phyloP scores from a whole-genome alignment of 53 echinoderm and acorn worm species.

The Zoroaster sp. region DNA sequence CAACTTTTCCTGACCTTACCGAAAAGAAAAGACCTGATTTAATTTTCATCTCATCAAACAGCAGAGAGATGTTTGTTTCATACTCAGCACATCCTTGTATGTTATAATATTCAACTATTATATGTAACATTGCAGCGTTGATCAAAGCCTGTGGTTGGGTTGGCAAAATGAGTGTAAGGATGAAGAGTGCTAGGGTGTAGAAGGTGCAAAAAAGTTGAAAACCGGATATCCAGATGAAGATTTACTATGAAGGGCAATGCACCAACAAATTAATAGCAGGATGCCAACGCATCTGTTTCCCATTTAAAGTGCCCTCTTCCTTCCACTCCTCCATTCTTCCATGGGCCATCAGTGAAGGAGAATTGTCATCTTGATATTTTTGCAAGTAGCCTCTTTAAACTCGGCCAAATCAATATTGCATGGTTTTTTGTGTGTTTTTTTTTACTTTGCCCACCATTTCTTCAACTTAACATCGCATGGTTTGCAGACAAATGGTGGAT shows the following conservation, averaged over 20 bases:
- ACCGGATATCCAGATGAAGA: slow-evolving; percentile 23
- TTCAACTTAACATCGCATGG: too few species aligned
- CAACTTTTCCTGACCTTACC: slow-evolving; percentile 11
- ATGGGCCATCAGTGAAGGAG: too few species aligned
- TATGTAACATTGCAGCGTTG: slow-evolving; percentile 39
- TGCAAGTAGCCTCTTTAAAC: too few species aligned
- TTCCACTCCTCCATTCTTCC: too few species aligned
- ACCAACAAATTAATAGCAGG: slow-evolving; percentile 57
- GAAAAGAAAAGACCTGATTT: slow-evolving; percentile 36
- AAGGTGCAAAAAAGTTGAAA: slow-evolving; percentile 29
- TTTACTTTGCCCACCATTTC: background rate
- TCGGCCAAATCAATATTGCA: too few species aligned
- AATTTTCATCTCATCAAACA: slow-evolving; percentile 56
- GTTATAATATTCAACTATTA: slow-evolving; percentile 2
- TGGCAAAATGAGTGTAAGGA: slow-evolving; percentile 47
- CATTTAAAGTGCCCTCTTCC: background rate
- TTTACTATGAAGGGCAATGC: slow-evolving; percentile 40
- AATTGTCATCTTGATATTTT: too few species aligned
- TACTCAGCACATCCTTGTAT: background rate
- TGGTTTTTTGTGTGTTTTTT: too few species aligned
- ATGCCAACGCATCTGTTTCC: slow-evolving; percentile 56
- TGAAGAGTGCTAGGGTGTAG: slow-evolving; percentile 49
- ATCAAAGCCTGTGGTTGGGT: slow-evolving; percentile 9
- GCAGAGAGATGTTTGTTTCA: slow-evolving; percentile 28
- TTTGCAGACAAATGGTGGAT: background rate